Base-by-base conservation (phyloP, 2,797 vertebrate species). In the Nasua narica region DNA sequence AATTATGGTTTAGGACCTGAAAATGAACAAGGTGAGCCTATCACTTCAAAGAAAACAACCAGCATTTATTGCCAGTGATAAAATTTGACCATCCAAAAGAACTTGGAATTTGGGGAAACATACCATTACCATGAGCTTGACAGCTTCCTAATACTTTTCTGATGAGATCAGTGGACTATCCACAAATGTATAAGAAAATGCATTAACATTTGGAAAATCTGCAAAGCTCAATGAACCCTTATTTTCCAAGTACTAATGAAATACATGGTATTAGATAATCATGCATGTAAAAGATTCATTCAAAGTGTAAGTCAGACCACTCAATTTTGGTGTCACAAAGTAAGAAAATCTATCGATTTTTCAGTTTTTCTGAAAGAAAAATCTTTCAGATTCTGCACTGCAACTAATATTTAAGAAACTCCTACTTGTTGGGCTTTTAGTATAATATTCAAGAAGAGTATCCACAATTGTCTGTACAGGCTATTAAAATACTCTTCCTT, bases 241-340 rank as follows among this genome's bases (percentile, higher is more conserved):
- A 50, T 82, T 93, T 86, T 84, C 69, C 90, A 78, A 82, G 82
- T 70, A 81, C 62, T n/a, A 18, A 79, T n/a, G n/a, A 92, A 84
- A 67, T 19, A 29, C 27, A 81, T 27, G 32, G 25, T 70, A 50
- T 81, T 72, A 81, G 43, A 91, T 94, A 91, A 69, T 67, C 16
- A 52, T 1, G 3, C 16, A 76, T 23, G 43, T 48, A 37, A 91
- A 65, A 65, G 32, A 65, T 62, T 62, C 60, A 65, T 58, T 58
- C 25, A 58, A 58, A 58, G 62, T n/a, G 91, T 52, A 67, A 54
- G 48, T 29, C 5, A 54, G 29, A 79, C 46, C 13, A 52, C 37
- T 62, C 19, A 14, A n/a, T 88, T 86, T 67, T 54, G 67, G 52
- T 4, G 19, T 37, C 69, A 82, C n/a, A 56, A 29, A 77, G 37